Evolutionary conservation across 1,140 invertebrate species (phyloP).

Genomic region (Thaumatotibia leucotreta): DNA sequence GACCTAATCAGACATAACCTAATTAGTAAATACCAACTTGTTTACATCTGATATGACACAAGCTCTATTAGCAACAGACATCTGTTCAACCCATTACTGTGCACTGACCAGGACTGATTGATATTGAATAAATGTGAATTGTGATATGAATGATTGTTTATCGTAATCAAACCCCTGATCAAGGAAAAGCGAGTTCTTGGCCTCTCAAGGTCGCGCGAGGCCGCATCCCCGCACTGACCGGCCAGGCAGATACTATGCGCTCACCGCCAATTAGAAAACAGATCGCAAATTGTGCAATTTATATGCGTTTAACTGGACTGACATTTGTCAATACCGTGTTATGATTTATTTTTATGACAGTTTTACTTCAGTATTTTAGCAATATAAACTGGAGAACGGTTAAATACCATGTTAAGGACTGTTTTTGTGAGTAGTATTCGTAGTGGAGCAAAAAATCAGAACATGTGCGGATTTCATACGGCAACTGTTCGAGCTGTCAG

Average conservation of each 20-base stretch:
- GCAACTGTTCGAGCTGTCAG: background rate
- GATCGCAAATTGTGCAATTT: background rate
- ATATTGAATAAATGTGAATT: conserved; percentile 1
- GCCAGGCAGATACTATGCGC: background rate
- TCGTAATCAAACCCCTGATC: background rate
- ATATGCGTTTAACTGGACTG: background rate
- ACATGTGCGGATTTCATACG: background rate
- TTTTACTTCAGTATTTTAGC: background rate
- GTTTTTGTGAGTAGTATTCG: background rate
- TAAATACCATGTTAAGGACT: background rate
- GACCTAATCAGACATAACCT: conserved; percentile 2
- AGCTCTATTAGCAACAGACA: background rate
- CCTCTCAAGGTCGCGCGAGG: background rate
- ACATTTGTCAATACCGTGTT: background rate
- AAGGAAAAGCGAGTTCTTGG: background rate
- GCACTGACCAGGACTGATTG: background rate
- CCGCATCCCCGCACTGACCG: background rate
- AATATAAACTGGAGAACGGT: background rate
- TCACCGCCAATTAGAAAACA: background rate
- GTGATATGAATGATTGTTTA: background rate
- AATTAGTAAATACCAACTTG: background rate
- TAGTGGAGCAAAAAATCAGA: background rate
- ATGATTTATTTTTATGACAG: background rate
- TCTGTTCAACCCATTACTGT: background rate
- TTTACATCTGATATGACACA: conserved; percentile 3